Base-by-base conservation (phyloP, 2,888 invertebrate genomes). In the Apoderus coryli region DNA sequence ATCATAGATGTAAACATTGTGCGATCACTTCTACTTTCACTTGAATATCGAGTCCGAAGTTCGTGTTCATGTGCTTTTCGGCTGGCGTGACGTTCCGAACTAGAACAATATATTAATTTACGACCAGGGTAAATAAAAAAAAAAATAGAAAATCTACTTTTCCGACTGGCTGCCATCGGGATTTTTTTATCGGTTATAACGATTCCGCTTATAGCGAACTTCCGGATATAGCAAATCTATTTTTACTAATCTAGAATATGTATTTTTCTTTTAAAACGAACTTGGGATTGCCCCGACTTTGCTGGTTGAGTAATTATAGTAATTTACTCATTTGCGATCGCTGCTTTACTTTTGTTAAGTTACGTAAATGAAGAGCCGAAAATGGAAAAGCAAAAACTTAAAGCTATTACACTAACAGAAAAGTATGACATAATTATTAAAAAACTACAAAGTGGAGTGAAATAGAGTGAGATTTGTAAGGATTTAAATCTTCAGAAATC, bases 161-260 rank as follows among this genome's bases (percentile, higher is more conserved):
- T n/a, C n/a, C n/a, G n/a, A n/a, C n/a, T n/a, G n/a, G n/a, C n/a
- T n/a, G n/a, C n/a, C n/a, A n/a, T n/a, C n/a, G n/a, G n/a, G n/a
- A n/a, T n/a, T n/a, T n/a, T n/a, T n/a, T n/a, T n/a, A n/a, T n/a
- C 19, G 19, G 7, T 19, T 19, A 19, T 19, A 19, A 19, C 19
- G 19, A 19, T n/a, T n/a, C 19, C 19, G 19, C n/a, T 19, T 19
- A 19, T n/a, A 19, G 19, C 19, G 19, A 19, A 19, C 19, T 19
- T 19, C 19, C 19, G 19, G 19, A 7, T 19, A 19, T 7, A 7
- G n/a, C 19, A n/a, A 19, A 19, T n/a, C 19, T 19, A 7, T 19
- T 19, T 19, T 19, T 19, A 6, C n/a, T 19, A 19, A 7, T 7
- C 19, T 6, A 19, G n/a, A 19, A 19, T 7, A 7, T n/a, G n/a